Percentiles rank a stretch among this genome's conserved stretches.
phyloP scores from a whole-genome alignment of 2,113 vertebrate genomes.

The Gila orcuttii region DNA sequence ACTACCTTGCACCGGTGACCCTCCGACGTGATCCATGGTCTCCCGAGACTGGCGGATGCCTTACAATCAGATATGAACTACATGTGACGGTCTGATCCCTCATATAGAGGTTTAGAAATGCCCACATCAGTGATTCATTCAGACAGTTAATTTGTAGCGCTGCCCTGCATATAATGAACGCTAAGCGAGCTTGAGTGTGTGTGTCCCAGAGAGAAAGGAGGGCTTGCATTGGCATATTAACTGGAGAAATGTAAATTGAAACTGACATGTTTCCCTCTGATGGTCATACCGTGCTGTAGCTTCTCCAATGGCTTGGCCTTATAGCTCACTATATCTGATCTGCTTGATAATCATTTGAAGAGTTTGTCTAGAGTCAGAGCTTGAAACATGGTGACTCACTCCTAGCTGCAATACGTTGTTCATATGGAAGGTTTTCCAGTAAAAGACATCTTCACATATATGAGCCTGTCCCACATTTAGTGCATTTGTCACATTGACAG shows the following conservation, averaged over 20 bases:
- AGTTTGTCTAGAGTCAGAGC: neutral
- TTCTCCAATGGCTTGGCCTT: neutral
- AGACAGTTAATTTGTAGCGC: neutral
- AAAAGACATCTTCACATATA: neutral
- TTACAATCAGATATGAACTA: conserved; percentile 3
- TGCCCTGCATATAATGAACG: conserved; percentile 1
- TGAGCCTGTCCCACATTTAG: neutral
- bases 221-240: neutral
- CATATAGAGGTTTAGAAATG: neutral
- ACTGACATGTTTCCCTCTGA: conserved; percentile 19
- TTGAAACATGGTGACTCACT: neutral
- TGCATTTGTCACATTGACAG: neutral
- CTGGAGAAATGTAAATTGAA: conserved; percentile 3
- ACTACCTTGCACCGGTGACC: too few species aligned
- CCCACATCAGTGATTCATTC: conserved; percentile 1
- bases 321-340: neutral
- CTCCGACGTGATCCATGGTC: too few species aligned
- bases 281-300: neutral
- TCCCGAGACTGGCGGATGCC: too few species aligned
- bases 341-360: neutral
- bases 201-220: neutral
- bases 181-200: neutral
- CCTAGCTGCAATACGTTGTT: too few species aligned
- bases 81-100: conserved; percentile 4
- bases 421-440: neutral